Evolutionary conservation across 1,140 invertebrate genomes (phyloP).

Genomic region (Nasonia longicornis): DNA sequence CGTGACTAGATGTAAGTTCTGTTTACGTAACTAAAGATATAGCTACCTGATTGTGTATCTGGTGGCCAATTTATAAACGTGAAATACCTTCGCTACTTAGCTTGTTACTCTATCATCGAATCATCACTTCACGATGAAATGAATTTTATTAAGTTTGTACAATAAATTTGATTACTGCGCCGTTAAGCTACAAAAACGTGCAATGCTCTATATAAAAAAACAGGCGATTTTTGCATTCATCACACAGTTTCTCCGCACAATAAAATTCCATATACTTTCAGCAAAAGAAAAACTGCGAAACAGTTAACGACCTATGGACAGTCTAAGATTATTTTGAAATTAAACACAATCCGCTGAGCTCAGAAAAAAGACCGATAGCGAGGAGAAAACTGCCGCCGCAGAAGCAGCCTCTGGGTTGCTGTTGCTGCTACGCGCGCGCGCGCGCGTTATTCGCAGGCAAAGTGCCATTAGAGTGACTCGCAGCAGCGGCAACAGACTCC

Average conservation of each 20-base stretch:
- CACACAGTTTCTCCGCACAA: not conserved
- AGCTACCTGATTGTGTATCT: not conserved
- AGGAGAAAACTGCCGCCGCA: slow-evolving; percentile 19
- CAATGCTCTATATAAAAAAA: too few relatives aligned
- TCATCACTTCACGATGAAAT: slow-evolving; percentile 19
- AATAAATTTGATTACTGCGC: too few relatives aligned
- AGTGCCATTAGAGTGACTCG: slow-evolving; percentile 43
- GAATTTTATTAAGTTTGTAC: not conserved
- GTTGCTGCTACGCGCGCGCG: too few relatives aligned
- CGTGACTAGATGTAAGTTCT: slow-evolving; percentile 21
- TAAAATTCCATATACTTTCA: not conserved
- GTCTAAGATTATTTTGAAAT: slow-evolving; percentile 37
- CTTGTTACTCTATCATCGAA: slow-evolving; percentile 28
- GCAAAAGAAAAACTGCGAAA: not conserved
- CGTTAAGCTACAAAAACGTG: not conserved
- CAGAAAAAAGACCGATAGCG: not conserved
- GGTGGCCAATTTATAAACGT: slow-evolving; percentile 30
- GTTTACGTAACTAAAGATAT: slow-evolving; percentile 32
- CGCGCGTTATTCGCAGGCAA: slow-evolving; percentile 6
- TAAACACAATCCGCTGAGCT: not conserved
- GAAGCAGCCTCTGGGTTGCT: not conserved
- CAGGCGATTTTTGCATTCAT: too few relatives aligned
- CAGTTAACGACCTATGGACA: not conserved
- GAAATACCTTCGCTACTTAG: not conserved
- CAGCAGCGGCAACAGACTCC: slow-evolving; percentile 29